Evolutionary conservation across 1,140 invertebrate species (phyloP), one percentile per base, ranked within the genome.

Genomic region (Saxidomus purpurata): DNA sequence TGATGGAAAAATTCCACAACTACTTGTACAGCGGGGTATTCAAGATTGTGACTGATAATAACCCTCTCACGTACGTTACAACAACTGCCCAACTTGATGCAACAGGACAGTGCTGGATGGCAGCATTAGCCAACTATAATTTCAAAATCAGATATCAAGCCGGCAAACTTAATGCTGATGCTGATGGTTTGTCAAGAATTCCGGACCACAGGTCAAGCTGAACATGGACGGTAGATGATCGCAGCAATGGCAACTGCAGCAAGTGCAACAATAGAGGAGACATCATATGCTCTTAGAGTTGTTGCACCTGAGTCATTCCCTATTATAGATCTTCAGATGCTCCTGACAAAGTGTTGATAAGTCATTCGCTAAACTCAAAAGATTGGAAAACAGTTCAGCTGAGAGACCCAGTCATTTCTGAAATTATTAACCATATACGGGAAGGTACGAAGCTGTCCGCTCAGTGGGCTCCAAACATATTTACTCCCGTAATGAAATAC

Each of bases 31-130:
- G n/a, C n/a, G n/a, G n/a, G n/a, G n/a, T n/a, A n/a, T n/a, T n/a
- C n/a, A n/a, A n/a, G n/a, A n/a, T n/a, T n/a, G 69, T 40, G 9
- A 89, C 80, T 15, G 80, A 89, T 31, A 74, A 82, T 34, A 87
- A 87, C 49, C 84, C 76, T 17, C 25, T 88, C 43, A 77, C 49
- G 13, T 88, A 90, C 34, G 61, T 88, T 9, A 31, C 40, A 17
- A n/a, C 61, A 3, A 61, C 76, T 17, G 38, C 89, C 8, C 87
- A 52, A 43, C 38, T 88, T 8, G 86, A 90, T 47, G 84, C 77
- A 3, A 88, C 89, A 6, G 11, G 86, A 47, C 82, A 36, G 25
- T 0, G 79, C 3, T 88, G 89, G 84, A n/a, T 90, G 28, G 61
- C 76, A 11, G 85, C 61, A n/a, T 31, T 87, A 55, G 40, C 76